Evolutionary conservation across 2,113 vertebrate genomes (phyloP), one percentile per base, ranked within the genome.

Genomic region (Cottus gobio): DNA sequence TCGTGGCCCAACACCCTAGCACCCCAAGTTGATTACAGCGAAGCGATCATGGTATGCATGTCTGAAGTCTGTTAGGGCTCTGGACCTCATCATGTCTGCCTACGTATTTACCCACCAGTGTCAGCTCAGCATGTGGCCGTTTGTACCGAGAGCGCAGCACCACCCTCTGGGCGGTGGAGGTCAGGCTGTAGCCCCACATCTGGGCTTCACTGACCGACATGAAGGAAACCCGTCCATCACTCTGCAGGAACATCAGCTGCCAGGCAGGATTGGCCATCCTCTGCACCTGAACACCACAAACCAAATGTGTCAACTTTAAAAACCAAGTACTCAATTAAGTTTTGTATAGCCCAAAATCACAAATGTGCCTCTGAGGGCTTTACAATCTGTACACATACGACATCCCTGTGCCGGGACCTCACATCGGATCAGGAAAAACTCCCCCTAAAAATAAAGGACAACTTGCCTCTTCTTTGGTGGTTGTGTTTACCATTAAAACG

Each of bases 181-280:
- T 83, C 61, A 93, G 44, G 31, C 70, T 82, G 65, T 90, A 93
- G 36, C 89, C 91, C 22, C 13, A 31, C 3, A 15, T 22, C 44
- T 77, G 61, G 22, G 89, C 85, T 5, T 90, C 87, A 20, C 10
- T 42, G 8, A 86, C 0, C 0, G 93, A 78, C 84, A 93, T 65
- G 22, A 58, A 24, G 13, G 71, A 39, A 5, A 48, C 30, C 11
- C 30, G 66, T 2, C 88, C 75, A 0, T 76, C 82, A 2, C 42
- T 31, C 34, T 79, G 82, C 56, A 84, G 31, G 58, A 93, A 77
- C 82, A 91, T 89, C 75, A 93, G 81, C 80, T 92, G 83, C 86
- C 83, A 83, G 20, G 48, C 71, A 2, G 58, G 48, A 16, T 39
- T 76, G 0, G 87, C 87, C 0, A 4, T 83, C 58, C 7, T 77